These are phyloP conservation scores for Syngnathus acus DNA, from an alignment of 2,797 vertebrate species.

Conservation along the genomic window DNA sequence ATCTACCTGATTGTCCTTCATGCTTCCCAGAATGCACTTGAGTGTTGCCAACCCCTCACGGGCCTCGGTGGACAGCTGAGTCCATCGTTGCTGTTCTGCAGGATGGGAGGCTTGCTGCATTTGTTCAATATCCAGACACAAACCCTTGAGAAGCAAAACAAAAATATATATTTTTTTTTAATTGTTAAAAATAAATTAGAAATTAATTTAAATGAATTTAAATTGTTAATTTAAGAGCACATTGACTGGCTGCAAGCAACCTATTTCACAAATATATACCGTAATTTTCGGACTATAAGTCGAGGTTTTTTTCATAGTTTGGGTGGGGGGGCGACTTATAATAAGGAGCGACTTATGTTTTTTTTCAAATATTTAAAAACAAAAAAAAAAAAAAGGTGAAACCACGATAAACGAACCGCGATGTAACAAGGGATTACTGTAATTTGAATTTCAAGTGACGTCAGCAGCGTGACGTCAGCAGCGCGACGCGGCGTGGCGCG, in stretches of 20 bases:
- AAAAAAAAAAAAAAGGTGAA: no score
- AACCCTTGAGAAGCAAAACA: slow-evolving; percentile 45
- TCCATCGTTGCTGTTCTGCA: slow-evolving; percentile 72
- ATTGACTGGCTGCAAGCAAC: not conserved
- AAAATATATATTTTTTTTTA: not conserved
- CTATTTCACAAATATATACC: not conserved
- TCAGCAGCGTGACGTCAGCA: no score
- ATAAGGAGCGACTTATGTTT: no score
- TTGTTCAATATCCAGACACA: slow-evolving; percentile 77
- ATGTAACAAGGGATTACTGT: no score
- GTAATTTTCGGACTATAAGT: no score
- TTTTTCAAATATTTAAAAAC: no score
- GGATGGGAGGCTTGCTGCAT: slow-evolving; percentile 72
- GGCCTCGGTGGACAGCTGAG: slow-evolving; percentile 69
- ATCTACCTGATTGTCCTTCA: slow-evolving; percentile 82
- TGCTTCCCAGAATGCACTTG: slow-evolving; percentile 74
- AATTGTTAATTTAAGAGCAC: not conserved
- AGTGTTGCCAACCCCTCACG: slow-evolving; percentile 76
- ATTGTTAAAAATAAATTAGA: not conserved
- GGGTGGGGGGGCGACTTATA: no score
- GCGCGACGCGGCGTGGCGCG: no score
- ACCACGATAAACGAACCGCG: no score
- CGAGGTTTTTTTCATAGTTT: no score
- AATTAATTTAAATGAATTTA: not conserved
- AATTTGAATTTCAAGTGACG: no score